Evolutionary conservation across 2,113 vertebrate genomes (phyloP), one percentile per base, ranked within the genome.

Genomic region (Nerophis lumbriciformis): DNA sequence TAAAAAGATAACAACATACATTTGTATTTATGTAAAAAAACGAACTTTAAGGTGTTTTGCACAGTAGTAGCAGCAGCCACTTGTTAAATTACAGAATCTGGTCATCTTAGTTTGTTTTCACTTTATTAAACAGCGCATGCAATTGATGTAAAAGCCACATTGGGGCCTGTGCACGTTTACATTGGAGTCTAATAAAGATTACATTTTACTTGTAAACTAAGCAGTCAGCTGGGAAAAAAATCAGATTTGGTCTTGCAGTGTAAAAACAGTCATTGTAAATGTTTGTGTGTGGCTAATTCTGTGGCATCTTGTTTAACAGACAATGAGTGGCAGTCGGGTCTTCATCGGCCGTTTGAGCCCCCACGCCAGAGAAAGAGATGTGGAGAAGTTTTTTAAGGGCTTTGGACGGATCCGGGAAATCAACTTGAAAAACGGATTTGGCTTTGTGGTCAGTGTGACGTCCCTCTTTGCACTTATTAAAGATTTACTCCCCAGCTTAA

Each of bases 301-400:
- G 1, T 63, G 13, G 51, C 53, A 63, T 66, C 13, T 10, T 0
- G 4, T 78, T 21, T 49, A 52, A 38, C 11, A 62, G 68, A 42
- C 36, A 65, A 92, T 96, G 94, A 96, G 92, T 78, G 93, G 93
- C 15, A 93, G 93, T 83, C 93, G 94, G 48, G 92, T 96, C 39
- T 96, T 96, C 70, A 95, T 96, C 13, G 94, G 94, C n/a, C 93
- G 93, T 47, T 64, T 96, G 74, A 95, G 94, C 82, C 93, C 94
- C 1, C 93, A 94, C 0, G 94, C 94, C 63, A 89, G 94, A 56
- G 94, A 95, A 48, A 88, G 93, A 59, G 94, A 96, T 5, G 94
- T 96, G 66, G 94, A 96, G 80, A 96, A 95, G 62, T 96, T 96
- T 77, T 96, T 96, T 82, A 96, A 96, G 72, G 94, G 94, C 7